Evolutionary conservation across 2,888 invertebrate genomes (phyloP), one percentile per base, ranked within the genome.

Genomic region (Latrodectus hesperus): DNA sequence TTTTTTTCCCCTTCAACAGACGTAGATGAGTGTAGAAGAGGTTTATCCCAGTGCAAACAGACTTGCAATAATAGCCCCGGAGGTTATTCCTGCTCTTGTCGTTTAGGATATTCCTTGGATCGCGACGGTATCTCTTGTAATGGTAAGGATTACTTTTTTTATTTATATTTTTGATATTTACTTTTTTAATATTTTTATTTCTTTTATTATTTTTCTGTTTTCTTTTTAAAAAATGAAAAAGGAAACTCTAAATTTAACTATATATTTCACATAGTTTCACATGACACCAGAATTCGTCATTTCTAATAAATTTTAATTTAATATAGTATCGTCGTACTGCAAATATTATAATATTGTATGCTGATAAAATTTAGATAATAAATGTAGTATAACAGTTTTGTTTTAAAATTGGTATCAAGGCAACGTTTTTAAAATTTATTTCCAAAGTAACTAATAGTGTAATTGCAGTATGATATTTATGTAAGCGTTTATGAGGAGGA

Each of bases 51-150:
- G 8, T 93, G 93, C 88, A 90, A 91, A 1, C 92, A 93, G 88
- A 90, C 90, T 9, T 93, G 93, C 85, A 90, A 91, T 67, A 93
- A 93, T 90, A 91, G 91, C 9, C 89, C 90, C 26, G 93, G 93
- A 0, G 91, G 92, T 12, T 92, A 90, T 84, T 85, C 88, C 9
- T 91, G 91, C 89, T 90, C 90, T 11, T 92, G 93, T 90, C 90
- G 90, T 5, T 90, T 91, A 3, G 92, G 92, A 5, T 91, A 84
- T 84, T 72, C 81, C 10, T 80, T 91, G 16, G 90, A 90, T 22
- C 86, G 83, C 10, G 91, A 92, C 83, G 91, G 91, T 16, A 85
- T 90, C 38, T 90, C 90, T 26, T 92, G 92, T 88, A 83, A 90
- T 79, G 90, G 90, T 90, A 68, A 86, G 77, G 70, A 52, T 9